Evolutionary conservation across 1,140 invertebrate species (phyloP), one percentile per base, ranked within the genome.

Genomic region (Lethrus apterus): DNA sequence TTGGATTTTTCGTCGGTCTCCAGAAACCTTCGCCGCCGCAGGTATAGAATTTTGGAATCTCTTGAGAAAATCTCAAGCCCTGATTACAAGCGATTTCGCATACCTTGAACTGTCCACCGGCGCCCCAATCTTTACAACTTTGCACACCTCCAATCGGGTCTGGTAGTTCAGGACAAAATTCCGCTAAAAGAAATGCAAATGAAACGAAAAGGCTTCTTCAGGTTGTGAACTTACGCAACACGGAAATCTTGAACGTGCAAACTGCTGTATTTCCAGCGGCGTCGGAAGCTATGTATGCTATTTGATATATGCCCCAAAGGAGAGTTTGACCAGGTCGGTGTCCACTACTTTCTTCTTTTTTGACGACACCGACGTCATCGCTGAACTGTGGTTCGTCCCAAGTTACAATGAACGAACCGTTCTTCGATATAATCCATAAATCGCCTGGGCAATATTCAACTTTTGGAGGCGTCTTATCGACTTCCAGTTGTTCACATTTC

Each of bases 1-100:
- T 76, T 7, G 89, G 86, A 60, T 89, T 78, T 15, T 69, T 74
- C 2, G 86, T 91, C 15, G 93, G 93, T 52, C 90, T 74, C 93
- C 93, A 97, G 66, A 93, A 93, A 24, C 93, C 93, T 79, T 97
- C 93, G 43, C 89, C 89, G 10, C 91, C 93, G 64, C 93, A 97
- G 4, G 92, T 93, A 61, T 95, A 97, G 71, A 96, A 97, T 54
- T 89, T 86, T 0, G 93, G 90, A 21, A 95, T 86, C 33, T 79
- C 77, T 64, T 93, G 86, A 1, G 91, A 92, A 70, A 97, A 97
- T 53, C 86, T 76, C 1, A 92, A 70, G 9, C 90, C 90, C 26
- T 80, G 61, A 53, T 92, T 86, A 59, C 93, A 96, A 43, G 80
- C 71, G 44, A 96, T 93, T 62, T 89, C 90, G 67, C 84, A 95